phyloP scores from a whole-genome alignment of 2,797 vertebrate genomes.

The Anguilla megastoma region DNA sequence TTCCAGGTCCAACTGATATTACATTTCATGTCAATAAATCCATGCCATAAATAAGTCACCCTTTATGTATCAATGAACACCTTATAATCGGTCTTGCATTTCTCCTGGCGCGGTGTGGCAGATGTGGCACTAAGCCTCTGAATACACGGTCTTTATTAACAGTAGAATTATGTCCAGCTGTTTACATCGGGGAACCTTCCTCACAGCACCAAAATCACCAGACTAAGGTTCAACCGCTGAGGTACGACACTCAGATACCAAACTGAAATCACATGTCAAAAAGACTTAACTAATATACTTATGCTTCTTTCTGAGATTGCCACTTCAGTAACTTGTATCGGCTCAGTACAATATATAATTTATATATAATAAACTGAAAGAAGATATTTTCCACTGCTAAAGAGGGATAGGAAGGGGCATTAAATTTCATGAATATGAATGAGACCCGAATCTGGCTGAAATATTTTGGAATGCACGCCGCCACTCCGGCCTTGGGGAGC shows the following conservation, averaged over 20 bases:
- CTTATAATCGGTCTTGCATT: background rate
- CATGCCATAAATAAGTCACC: background rate
- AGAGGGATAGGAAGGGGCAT: background rate
- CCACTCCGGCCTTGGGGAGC: constrained; percentile 40
- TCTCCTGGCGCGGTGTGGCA: background rate
- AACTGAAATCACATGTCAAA: background rate
- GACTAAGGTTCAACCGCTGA: background rate
- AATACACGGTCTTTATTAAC: background rate
- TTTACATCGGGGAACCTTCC: background rate
- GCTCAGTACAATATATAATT: background rate
- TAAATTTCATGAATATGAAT: constrained; percentile 69
- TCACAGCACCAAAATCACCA: background rate
- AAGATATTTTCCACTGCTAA: background rate
- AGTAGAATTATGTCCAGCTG: background rate
- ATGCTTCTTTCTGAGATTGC: constrained; percentile 10
- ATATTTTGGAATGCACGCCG: constrained; percentile 58
- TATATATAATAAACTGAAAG: background rate
- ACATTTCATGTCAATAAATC: background rate
- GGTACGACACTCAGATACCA: background rate
- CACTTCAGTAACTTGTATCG: background rate
- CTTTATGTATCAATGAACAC: background rate
- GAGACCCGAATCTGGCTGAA: constrained; percentile 63
- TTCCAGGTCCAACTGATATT: background rate
- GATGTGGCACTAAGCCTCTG: background rate
- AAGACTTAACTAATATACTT: background rate